Evolutionary conservation across 2,113 vertebrate genomes (phyloP).

Genomic region (Alouatta palliata): DNA sequence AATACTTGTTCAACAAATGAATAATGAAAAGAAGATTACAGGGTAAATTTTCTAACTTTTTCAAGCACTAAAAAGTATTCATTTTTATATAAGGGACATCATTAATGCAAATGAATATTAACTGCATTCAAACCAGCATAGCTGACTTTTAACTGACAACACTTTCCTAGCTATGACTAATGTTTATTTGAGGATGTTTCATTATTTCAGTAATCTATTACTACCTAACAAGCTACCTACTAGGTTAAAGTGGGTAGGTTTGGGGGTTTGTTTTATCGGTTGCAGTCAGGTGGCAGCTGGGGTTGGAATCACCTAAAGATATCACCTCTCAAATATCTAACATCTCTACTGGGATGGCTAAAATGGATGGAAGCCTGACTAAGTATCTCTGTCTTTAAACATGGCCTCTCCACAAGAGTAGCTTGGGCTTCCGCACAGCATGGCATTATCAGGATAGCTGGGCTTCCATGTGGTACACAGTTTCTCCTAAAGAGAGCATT

Average conservation of each 20-base stretch:
- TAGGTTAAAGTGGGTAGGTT: neutral
- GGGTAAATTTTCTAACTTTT: conserved; percentile 21
- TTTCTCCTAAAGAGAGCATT: neutral
- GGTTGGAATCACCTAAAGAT: neutral
- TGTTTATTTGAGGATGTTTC: neutral
- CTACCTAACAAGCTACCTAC: neutral
- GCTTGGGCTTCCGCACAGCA: neutral
- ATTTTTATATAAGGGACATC: neutral
- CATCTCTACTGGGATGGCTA: neutral
- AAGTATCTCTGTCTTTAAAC: neutral
- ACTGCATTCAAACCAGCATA: neutral
- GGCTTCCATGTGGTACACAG: neutral
- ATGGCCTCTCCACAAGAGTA: neutral
- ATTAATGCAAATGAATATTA: conserved; percentile 33
- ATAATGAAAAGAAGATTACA: neutral
- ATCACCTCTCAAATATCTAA: neutral
- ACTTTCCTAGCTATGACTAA: neutral
- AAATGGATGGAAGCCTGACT: neutral
- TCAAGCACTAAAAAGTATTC: neutral
- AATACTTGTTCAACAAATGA: conserved; percentile 31
- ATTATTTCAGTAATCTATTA: neutral
- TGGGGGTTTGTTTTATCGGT: neutral
- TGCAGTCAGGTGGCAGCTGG: neutral
- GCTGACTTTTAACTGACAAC: neutral
- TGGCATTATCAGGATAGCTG: neutral